Base-by-base conservation (phyloP, 64 coral and sea anemone genomes). In the Orbicella faveolata region DNA sequence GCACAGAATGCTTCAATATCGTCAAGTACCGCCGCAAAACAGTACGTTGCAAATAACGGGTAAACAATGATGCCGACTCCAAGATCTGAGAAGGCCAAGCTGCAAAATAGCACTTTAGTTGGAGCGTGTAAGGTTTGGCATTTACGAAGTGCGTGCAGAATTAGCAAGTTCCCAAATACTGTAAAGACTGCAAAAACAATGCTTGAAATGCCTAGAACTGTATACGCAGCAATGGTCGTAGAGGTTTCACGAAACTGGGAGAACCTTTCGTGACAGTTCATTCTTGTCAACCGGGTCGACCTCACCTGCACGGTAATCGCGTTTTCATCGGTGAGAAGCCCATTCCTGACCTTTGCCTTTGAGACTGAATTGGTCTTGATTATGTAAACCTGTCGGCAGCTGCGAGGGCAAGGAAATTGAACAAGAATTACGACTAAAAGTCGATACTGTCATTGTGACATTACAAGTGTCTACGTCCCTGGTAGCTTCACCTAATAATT, bases 31-130 rank as follows among this genome's bases (percentile, higher is more conserved):
- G 62, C 52, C 4, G 89, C 79, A 44, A 90, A 23, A 54, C 61
- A 63, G 68, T 90, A 83, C 44, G 52, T 33, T 3, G 44, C 89
- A 74, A 90, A 83, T 41, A 82, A 81, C 2, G 89, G 19, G 36
- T 83, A 25, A 74, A 61, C 79, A 23, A 90, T 33, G 54, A 73
- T 21, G 7, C 78, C 89, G 39, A 90, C 79, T 0, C 89, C 89
- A 74, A 90, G 37, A 39, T 90, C 79, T 12, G 78, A 90, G 6
- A 90, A n/a, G 4, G 89, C 89, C 30, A 90, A 44, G 44, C 77
- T 73, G 25, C 17, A 81, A 17, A 82, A 37, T 34, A 90, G 21
- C 2, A 44, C 57, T 52, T 74, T 90, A 30, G 78, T 82, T 34
- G 89, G 67, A 1, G 23, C 25, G 13, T 81, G 89, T 15, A 89